Conservation (phyloP, 2,113 vertebrate species). For the Cranoglanis bouderius region DNA sequence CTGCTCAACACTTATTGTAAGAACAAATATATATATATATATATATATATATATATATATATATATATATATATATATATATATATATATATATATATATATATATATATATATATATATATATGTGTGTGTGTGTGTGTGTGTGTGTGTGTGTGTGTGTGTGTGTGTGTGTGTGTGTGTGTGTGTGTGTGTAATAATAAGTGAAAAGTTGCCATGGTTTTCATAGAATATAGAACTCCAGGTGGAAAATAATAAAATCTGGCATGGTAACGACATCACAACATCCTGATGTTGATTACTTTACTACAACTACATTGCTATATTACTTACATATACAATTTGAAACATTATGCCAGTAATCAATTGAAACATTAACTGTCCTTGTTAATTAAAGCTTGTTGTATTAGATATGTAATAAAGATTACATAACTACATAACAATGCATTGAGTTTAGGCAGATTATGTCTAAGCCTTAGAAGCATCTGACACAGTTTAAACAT, state of each 20-base stretch:
- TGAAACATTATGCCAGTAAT: background rate
- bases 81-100: too few species aligned
- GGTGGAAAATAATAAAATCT: background rate
- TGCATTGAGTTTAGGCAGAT: too few species aligned
- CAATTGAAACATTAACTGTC: background rate
- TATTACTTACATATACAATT: background rate
- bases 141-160: too few species aligned
- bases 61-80: background rate
- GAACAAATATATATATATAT: background rate
- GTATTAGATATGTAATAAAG: background rate
- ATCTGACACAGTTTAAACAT: background rate
- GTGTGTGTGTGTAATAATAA: background rate
- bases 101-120: too few species aligned
- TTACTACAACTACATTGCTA: background rate
- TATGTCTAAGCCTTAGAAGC: conserved; percentile 3
- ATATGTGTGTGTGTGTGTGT: too few species aligned
- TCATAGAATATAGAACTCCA: background rate
- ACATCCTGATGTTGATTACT: background rate
- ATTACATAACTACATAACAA: conserved; percentile 1
- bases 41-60: background rate
- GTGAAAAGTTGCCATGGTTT: background rate
- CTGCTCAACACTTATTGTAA: background rate
- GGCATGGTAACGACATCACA: background rate
- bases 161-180: too few species aligned
- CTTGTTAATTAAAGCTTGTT: background rate